Percentiles rank a stretch among this genome's conserved stretches.
phyloP scores from a whole-genome alignment of 2,113 vertebrate species.

The Mesoclemmys tuberculata region DNA sequence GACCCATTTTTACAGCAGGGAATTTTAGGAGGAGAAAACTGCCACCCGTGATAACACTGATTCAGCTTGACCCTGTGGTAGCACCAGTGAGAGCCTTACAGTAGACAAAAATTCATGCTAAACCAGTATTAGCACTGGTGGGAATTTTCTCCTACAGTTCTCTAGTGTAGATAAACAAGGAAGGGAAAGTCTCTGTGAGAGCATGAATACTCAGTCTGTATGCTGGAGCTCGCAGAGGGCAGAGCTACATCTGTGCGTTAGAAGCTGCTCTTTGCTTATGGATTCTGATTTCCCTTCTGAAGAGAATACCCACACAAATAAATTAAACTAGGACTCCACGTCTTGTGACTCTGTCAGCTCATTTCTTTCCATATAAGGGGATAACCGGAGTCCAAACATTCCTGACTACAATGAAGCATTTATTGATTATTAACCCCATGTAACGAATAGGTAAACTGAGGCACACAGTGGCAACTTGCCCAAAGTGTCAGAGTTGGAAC shows the following conservation, averaged over 20 bases:
- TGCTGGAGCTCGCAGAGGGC: no score
- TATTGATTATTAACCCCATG: rapidly evolving
- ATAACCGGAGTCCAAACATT: neutral
- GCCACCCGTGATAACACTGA: neutral
- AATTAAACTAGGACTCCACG: no score
- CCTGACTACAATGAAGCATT: rapidly evolving
- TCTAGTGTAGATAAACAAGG: neutral
- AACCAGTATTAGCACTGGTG: neutral
- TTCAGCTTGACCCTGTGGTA: neutral
- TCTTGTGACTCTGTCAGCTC: no score
- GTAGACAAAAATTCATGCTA: neutral
- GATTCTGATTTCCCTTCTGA: no score
- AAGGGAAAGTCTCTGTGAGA: neutral
- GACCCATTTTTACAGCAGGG: neutral
- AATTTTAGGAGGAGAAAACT: neutral
- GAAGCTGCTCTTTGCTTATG: neutral
- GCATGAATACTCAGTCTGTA: no score
- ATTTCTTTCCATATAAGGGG: no score
- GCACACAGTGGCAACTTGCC: neutral
- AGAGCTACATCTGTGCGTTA: neutral
- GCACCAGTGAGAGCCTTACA: neutral
- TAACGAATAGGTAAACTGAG: rapidly evolving
- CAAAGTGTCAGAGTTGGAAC: no score
- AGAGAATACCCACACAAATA: no score
- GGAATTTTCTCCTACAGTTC: no score